Conservation (phyloP, 1,140 invertebrate genomes). For the Drosophila fuyamai region DNA sequence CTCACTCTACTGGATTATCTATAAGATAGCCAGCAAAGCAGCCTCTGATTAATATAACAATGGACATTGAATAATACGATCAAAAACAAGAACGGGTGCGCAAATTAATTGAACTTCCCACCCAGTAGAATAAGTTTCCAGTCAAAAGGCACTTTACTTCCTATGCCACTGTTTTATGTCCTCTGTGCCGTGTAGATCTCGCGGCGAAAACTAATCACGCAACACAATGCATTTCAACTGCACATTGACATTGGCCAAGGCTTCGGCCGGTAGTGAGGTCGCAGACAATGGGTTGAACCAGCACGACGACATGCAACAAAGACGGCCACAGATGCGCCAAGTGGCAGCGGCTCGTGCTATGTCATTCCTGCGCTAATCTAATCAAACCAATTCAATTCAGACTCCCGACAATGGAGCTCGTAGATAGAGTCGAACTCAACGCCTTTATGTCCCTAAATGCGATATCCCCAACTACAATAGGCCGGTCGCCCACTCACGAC, state of each 20-base stretch:
- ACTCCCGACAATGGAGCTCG: conserved; percentile 27
- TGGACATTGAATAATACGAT: not conserved
- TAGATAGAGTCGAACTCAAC: conserved; percentile 18
- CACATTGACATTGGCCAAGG: conserved; percentile 29
- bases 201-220: conserved; percentile 44
- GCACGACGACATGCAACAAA: conserved; percentile 1
- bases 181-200: not conserved
- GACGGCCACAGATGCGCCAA: conserved; percentile 11
- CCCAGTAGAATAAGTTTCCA: not conserved
- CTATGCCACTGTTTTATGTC: not conserved
- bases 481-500: conserved; percentile 47
- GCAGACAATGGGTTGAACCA: conserved; percentile 16
- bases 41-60: too few species aligned
- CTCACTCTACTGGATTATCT: too few species aligned
- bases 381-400: conserved; percentile 57
- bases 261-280: not conserved
- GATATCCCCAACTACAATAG: conserved; percentile 25
- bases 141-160: conserved; percentile 7
- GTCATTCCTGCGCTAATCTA: conserved; percentile 56
- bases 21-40: too few species aligned
- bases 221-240: conserved; percentile 37
- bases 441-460: conserved; percentile 57
- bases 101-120: too few species aligned
- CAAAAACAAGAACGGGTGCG: not conserved
- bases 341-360: conserved; percentile 44